A percentile compares a stretch with the other conserved stretches of the same genome.
phyloP scores from a whole-genome alignment of 2,888 invertebrate genomes.

The Epistrophella euchroma region DNA sequence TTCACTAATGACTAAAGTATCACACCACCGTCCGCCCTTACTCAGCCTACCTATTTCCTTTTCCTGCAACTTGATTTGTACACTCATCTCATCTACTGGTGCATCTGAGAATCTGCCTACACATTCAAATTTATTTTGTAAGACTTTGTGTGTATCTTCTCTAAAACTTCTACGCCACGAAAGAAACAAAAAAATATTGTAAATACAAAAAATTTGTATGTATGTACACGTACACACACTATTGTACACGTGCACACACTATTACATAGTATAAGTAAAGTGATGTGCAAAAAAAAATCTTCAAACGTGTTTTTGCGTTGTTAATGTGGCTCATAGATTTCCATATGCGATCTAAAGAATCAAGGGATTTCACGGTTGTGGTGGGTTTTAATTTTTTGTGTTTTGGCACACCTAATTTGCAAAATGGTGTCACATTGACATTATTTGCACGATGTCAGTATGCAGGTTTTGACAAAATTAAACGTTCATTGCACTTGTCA shows the following conservation, averaged over 20 bases:
- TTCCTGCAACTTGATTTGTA: background rate
- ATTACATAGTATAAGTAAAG: background rate
- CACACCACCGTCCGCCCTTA: background rate
- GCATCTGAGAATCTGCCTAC: background rate
- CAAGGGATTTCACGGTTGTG: too few relatives aligned
- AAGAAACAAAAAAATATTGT: background rate
- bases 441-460: too few relatives aligned
- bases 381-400: too few relatives aligned
- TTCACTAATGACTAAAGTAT: background rate
- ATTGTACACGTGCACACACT: background rate
- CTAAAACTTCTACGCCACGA: conserved; percentile 1
- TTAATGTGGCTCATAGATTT: too few relatives aligned
- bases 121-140: background rate
- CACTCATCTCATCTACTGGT: background rate
- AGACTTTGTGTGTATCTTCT: background rate
- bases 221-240: too few relatives aligned
- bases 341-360: too few relatives aligned
- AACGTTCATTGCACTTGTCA: too few relatives aligned
- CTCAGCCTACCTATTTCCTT: background rate
- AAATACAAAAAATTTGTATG: background rate
- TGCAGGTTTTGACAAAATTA: too few relatives aligned
- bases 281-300: background rate
- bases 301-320: too few relatives aligned
- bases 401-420: too few relatives aligned
- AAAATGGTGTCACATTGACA: too few relatives aligned